phyloP scores from a whole-genome alignment of 1,140 invertebrate genomes.

The Caerostris darwini region DNA sequence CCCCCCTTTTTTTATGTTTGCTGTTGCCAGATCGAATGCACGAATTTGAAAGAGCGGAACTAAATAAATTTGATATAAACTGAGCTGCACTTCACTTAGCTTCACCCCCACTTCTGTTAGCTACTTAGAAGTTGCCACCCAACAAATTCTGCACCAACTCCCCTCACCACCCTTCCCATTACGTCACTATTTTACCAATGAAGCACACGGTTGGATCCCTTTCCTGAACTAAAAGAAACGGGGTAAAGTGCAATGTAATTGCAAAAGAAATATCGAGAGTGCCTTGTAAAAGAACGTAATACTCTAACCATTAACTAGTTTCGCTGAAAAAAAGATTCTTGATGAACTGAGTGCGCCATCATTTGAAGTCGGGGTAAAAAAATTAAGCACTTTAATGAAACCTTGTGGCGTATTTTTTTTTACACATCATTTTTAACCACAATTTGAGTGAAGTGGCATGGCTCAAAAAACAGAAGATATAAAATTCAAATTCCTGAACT shows the following conservation, averaged over 20 bases:
- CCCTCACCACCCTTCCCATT: neutral
- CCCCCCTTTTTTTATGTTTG: no score
- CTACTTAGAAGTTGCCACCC: neutral
- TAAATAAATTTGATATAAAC: constrained; percentile 35
- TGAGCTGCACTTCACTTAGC: neutral
- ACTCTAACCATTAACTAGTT: neutral
- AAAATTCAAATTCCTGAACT: no score
- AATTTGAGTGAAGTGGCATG: no score
- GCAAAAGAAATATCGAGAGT: neutral
- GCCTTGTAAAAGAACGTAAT: neutral
- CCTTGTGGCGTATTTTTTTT: no score
- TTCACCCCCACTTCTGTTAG: neutral
- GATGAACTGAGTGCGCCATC: no score
- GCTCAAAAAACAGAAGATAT: no score
- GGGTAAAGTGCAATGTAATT: neutral
- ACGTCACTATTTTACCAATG: neutral
- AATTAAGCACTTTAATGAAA: neutral
- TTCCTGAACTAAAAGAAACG: neutral
- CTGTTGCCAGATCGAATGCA: no score
- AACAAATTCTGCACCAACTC: neutral
- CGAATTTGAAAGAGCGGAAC: no score
- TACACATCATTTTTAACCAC: no score
- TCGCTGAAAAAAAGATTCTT: neutral
- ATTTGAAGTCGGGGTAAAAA: neutral
- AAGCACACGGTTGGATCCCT: neutral